phyloP scores from a whole-genome alignment of 2,113 vertebrate genomes.

The Myotis lucifugus region DNA sequence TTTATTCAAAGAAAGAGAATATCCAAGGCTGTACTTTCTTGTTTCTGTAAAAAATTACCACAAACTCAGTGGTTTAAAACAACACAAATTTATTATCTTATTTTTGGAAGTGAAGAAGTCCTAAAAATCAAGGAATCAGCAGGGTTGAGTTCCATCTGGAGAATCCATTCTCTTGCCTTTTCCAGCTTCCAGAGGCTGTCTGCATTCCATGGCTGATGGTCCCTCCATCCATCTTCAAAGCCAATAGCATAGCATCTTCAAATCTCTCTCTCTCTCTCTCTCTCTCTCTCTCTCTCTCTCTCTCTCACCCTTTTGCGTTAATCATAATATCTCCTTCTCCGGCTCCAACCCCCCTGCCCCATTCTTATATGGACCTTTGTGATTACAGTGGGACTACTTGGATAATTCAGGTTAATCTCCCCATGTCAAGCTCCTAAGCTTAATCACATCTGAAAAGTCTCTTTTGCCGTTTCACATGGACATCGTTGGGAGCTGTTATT shows the following conservation, averaged over 20 bases:
- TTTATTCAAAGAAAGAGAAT: not conserved
- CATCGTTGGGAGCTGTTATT: not conserved
- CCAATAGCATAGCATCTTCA: not conserved
- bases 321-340: not conserved
- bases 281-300: not conserved
- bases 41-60: not conserved
- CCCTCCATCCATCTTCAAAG: not conserved
- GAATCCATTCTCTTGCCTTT: not conserved
- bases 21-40: not conserved
- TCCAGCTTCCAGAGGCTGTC: not conserved
- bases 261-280: not conserved
- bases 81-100: not conserved
- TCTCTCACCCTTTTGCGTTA: not conserved
- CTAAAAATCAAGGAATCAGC: not conserved
- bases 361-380: not conserved
- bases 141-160: not conserved
- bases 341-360: not conserved
- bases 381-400: not conserved
- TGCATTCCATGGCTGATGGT: not conserved
- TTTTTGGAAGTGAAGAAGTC: not conserved
- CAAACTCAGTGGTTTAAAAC: not conserved
- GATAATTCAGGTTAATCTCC: not conserved
- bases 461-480: not conserved
- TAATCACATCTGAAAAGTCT: not conserved
- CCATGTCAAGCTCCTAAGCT: not conserved